These are phyloP conservation scores for Sinotaia quadrata DNA, from an alignment of 2,888 invertebrate species.

Conservation along the genomic window DNA sequence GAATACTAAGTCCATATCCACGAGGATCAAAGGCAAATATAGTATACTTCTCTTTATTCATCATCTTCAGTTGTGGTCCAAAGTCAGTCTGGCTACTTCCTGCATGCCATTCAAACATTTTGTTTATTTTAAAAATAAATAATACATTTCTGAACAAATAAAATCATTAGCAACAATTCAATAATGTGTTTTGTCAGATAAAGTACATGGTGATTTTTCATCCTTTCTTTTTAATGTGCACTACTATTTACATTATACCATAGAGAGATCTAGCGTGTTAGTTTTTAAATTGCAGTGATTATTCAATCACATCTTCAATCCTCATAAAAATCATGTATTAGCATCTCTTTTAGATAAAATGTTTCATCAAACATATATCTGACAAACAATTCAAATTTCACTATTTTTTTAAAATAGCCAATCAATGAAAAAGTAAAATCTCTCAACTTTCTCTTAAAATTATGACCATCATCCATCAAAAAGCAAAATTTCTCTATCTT, in stretches of 20 bases:
- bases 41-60: conserved; percentile 74
- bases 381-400: no score
- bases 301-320: no score
- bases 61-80: conserved; percentile 76
- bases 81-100: conserved; percentile 88
- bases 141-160: background rate
- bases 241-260: background rate
- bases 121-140: background rate
- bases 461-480: no score
- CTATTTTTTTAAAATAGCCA: no score
- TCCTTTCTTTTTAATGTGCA: background rate
- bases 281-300: no score
- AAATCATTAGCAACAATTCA: background rate
- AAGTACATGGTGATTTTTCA: background rate
- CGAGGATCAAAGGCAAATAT: conserved; percentile 79
- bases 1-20: conserved; percentile 88
- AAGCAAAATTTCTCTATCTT: no score
- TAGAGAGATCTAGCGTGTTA: no score
- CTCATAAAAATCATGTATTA: no score
- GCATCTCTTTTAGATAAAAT: no score
- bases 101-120: conserved; percentile 45
- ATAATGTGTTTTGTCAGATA: background rate
- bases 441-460: no score
- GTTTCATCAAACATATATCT: no score
- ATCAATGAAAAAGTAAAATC: no score